Evolutionary conservation across 1,140 invertebrate genomes (phyloP), one percentile per base, ranked within the genome.

Genomic region (Aphaenogaster ashmeadi): DNA sequence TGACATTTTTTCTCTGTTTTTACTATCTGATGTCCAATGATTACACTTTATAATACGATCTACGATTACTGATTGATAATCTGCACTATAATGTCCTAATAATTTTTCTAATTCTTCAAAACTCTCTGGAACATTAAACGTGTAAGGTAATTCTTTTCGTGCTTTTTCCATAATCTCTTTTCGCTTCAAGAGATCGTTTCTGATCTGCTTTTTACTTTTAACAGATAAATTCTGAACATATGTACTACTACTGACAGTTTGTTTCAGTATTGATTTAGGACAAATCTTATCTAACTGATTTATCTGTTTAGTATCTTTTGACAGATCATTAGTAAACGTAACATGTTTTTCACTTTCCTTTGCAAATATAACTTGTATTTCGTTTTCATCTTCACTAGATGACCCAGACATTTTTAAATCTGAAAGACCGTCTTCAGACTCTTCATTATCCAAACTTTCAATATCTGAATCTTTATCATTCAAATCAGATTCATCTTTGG

Each of bases 21-120:
- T 96, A 88, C 97, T 96, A 27, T 96, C 96, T 64, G 98, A 94
- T 92, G 97, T 97, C 52, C 97, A 97, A 94, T 99, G 97, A 95
- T 98, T 98, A 89, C 97, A 98, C 95, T 98, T 98, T 62, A 99
- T 97, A 89, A 99, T 97, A 91, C 98, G 96, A 89, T 98, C 97
- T 71, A 99, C 91, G 11, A 98, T 97, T 8, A 97, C 96, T 3
- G 96, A 94, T 88, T 98, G 97, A 88, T 98, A 96, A 7, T 96
- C 94, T 9, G 96, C 94, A 52, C 95, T 96, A 84, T 97, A 96
- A 36, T 96, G 95, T 66, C 96, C 92, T 52, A 99, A 93, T 62
- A 98, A 91, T 90, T 97, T 94, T 92, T 97, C 93, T 56, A 98
- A 96, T 88, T 96, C 96, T 86, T 98, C 96, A 92, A 97, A 97